Percentiles rank a stretch among this genome's conserved stretches.
Evolutionary conservation across 2,113 vertebrate genomes (phyloP).

Genomic region (Eptesicus fuscus): DNA sequence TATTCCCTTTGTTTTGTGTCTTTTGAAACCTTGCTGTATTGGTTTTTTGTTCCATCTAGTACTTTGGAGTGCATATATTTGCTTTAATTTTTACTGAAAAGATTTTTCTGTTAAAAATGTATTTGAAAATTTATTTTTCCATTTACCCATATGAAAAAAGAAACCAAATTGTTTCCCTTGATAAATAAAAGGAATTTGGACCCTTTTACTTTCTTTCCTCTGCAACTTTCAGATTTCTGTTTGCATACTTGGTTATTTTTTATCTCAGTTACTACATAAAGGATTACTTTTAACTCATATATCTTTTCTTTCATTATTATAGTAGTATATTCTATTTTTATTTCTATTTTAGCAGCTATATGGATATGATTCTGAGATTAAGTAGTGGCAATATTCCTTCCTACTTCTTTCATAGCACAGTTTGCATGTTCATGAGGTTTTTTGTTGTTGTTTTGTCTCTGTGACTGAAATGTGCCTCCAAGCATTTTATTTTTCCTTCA

Average conservation of each 20-base stretch:
- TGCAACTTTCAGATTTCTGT: background rate
- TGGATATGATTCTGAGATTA: background rate
- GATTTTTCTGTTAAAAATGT: background rate
- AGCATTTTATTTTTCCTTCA: background rate
- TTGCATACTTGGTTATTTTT: background rate
- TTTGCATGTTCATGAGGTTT: background rate
- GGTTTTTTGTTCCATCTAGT: background rate
- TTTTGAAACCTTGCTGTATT: background rate
- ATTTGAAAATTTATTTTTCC: slow-evolving; percentile 1
- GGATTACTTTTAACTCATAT: background rate
- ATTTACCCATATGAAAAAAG: background rate
- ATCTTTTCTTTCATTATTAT: slow-evolving; percentile 14
- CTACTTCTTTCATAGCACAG: background rate
- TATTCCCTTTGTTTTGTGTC: background rate
- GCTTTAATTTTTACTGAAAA: background rate
- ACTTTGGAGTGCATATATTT: background rate
- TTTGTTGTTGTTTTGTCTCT: background rate
- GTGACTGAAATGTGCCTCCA: background rate
- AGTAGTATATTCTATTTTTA: background rate
- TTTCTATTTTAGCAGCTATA: background rate
- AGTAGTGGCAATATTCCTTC: background rate
- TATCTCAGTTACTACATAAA: background rate
- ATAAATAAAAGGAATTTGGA: background rate
- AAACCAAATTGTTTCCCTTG: background rate
- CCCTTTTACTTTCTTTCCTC: background rate